phyloP scores from a whole-genome alignment of 2,113 vertebrate species.

The Eurypyga helias region DNA sequence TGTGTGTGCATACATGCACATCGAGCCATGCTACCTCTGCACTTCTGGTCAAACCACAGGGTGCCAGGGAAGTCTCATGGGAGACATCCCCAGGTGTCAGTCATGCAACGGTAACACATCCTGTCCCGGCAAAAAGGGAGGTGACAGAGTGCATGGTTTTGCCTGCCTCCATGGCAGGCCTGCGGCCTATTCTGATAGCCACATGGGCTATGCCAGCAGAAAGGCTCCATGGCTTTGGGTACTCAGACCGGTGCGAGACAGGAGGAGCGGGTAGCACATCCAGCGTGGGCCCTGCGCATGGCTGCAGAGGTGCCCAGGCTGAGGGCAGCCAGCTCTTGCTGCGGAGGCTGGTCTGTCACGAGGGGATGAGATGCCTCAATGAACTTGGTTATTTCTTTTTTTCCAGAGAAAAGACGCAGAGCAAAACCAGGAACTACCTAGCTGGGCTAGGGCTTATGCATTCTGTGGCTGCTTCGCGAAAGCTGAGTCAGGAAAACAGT shows the following conservation, averaged over 20 bases:
- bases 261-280: neutral
- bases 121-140: neutral
- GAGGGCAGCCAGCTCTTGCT: neutral
- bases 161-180: neutral
- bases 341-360: accelerated
- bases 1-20: accelerated
- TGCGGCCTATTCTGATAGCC: neutral
- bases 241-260: accelerated
- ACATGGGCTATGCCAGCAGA: neutral
- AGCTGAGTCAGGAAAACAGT: neutral
- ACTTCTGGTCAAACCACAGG: neutral
- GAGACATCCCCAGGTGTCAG: neutral
- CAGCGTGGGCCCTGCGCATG: accelerated
- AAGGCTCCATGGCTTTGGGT: neutral
- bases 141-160: accelerated
- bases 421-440: neutral
- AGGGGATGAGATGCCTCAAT: neutral
- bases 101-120: accelerated
- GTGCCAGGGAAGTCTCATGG: neutral
- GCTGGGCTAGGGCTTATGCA: neutral
- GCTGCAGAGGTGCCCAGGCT: neutral
- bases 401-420: neutral
- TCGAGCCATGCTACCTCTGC: neutral
- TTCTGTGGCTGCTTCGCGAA: neutral
- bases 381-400: neutral